Conservation (phyloP, 2,888 invertebrate genomes). For the Pteria penguin region DNA sequence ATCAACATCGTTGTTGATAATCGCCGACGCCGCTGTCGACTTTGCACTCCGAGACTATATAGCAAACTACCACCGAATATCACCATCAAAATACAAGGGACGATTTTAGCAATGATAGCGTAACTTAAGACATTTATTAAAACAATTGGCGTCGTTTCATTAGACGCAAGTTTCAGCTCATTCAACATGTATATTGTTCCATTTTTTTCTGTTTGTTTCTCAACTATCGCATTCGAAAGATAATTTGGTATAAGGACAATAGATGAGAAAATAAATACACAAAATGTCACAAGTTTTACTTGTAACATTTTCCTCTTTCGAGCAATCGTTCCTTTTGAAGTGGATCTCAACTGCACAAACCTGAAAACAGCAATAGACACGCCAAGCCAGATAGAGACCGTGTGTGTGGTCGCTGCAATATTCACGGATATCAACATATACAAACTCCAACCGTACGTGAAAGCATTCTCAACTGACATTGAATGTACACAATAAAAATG, state of each 20-base stretch:
- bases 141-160: constrained; percentile 62
- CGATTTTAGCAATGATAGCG: constrained; percentile 93
- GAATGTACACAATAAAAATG: constrained; percentile 81
- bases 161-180: constrained; percentile 64
- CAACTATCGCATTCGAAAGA: constrained; percentile 87
- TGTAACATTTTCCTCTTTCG: constrained; percentile 60
- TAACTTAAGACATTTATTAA: constrained; percentile 68
- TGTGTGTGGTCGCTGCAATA: constrained; percentile 93
- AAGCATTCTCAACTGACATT: constrained; percentile 61
- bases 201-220: constrained; percentile 44
- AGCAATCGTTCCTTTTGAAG: constrained; percentile 64
- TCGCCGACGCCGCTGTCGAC: constrained; percentile 58
- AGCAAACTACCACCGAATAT: constrained; percentile 82
- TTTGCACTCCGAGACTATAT: constrained; percentile 65
- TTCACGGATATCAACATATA: constrained; percentile 88
- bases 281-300: constrained; percentile 78
- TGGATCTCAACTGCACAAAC: constrained; percentile 82
- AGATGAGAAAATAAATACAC: constrained; percentile 91
- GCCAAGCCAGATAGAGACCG: constrained; percentile 95
- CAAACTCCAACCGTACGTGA: constrained; percentile 77
- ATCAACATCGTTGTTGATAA: constrained; percentile 60
- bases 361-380: constrained; percentile 95
- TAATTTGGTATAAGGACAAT: constrained; percentile 92
- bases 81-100: constrained; percentile 92
- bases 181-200: constrained; percentile 58